phyloP scores from a whole-genome alignment of 2,113 vertebrate genomes.

The Symphodus melops region DNA sequence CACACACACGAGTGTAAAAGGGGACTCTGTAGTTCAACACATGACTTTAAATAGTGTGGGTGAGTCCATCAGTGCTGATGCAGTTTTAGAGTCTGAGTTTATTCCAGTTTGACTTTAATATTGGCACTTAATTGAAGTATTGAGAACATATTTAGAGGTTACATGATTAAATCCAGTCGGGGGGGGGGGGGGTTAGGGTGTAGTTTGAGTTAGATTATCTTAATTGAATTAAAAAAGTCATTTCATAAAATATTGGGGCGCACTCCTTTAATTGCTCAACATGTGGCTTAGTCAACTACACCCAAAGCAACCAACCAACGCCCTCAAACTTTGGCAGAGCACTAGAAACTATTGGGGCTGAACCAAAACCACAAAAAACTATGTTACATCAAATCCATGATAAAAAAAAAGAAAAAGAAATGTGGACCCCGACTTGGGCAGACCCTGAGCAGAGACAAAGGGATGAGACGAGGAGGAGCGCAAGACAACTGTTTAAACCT shows the following conservation, averaged over 20 bases:
- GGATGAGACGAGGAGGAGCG: constrained; percentile 46
- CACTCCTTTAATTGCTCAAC: constrained; percentile 61
- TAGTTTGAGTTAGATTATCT: constrained; percentile 9
- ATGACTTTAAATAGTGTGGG: constrained; percentile 6
- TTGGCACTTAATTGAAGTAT: neutral
- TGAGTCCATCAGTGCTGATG: neutral
- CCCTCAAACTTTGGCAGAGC: constrained; percentile 51
- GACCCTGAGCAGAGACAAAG: constrained; percentile 56
- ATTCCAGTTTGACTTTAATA: neutral
- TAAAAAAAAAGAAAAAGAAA: neutral
- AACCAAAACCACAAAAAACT: constrained; percentile 54
- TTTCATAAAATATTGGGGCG: constrained; percentile 35
- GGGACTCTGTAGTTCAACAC: constrained; percentile 21
- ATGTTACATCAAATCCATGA: constrained; percentile 34
- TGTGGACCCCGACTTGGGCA: constrained; percentile 33
- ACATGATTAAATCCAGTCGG: constrained; percentile 12
- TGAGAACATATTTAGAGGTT: neutral
- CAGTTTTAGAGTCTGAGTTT: neutral
- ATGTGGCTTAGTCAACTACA: constrained; percentile 70
- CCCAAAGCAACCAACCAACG: constrained; percentile 63
- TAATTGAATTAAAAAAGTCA: constrained; percentile 6
- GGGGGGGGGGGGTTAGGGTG: too few relatives aligned
- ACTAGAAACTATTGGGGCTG: constrained; percentile 49
- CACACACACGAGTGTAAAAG: constrained; percentile 4
- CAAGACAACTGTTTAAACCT: constrained; percentile 34